phyloP scores from a whole-genome alignment of 2,888 invertebrate genomes.

The Eupithecia exiguata region DNA sequence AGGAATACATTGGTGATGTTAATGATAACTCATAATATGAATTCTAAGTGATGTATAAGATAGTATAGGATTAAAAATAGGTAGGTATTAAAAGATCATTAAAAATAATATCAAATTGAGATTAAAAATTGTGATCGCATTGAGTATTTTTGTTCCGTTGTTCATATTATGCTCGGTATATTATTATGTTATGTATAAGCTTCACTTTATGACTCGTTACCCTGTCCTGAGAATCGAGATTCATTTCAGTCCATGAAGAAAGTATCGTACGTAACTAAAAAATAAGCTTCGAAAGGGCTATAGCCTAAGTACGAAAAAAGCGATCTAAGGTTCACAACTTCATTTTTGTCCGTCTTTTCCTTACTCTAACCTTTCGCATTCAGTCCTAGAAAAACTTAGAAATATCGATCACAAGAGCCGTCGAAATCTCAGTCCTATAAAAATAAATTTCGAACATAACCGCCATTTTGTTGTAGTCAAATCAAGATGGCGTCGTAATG shows the following conservation, averaged over 20 bases:
- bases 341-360: conserved; percentile 40
- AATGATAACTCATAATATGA: conserved; percentile 60
- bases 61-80: conserved; percentile 49
- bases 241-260: conserved; percentile 60
- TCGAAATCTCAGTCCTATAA: conserved; percentile 62
- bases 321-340: conserved; percentile 48
- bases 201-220: conserved; percentile 70
- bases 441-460: conserved; percentile 45
- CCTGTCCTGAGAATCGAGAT: conserved; percentile 77
- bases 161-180: conserved; percentile 67
- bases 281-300: conserved; percentile 55
- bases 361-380: conserved; percentile 55
- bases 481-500: conserved; percentile 51
- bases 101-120: conserved; percentile 62
- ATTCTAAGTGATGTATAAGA: conserved; percentile 62
- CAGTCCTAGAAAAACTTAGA: conserved; percentile 56
- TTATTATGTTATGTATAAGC: conserved; percentile 53
- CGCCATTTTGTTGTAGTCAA: conserved; percentile 32
- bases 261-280: conserved; percentile 45
- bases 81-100: conserved; percentile 42
- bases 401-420: conserved; percentile 62
- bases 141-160: conserved; percentile 74
- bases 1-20: conserved; percentile 68
- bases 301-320: conserved; percentile 61
- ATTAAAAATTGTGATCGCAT: conserved; percentile 71